Conservation (phyloP, 1,140 invertebrate species). For the Samia ricini region DNA sequence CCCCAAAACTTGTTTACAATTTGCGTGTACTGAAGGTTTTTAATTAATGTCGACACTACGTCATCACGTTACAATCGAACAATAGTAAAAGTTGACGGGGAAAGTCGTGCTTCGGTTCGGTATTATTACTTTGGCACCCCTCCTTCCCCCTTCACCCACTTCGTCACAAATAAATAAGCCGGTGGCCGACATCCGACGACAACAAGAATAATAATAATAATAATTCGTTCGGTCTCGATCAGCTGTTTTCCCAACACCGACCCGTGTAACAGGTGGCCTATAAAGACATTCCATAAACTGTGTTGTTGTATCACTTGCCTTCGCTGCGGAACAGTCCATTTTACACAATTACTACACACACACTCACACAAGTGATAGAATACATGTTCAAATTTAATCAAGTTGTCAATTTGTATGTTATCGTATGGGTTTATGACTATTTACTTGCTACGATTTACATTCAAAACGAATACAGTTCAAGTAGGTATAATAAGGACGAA, state of each 20-base stretch:
- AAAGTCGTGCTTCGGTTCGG: slow-evolving; percentile 39
- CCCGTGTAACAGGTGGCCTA: slow-evolving; percentile 76
- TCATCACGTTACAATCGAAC: slow-evolving; percentile 29
- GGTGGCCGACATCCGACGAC: slow-evolving; percentile 61
- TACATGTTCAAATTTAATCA: slow-evolving; percentile 12
- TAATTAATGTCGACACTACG: slow-evolving; percentile 7
- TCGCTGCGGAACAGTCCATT: slow-evolving; percentile 57
- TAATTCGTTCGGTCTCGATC: slow-evolving; percentile 70
- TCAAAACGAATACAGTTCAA: no score
- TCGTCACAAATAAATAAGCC: slow-evolving; percentile 63
- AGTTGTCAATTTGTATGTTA: neutral
- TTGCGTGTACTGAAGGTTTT: neutral
- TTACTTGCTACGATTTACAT: neutral
- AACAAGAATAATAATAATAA: slow-evolving; percentile 76
- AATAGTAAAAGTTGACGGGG: slow-evolving; percentile 38
- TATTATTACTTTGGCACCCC: slow-evolving; percentile 19
- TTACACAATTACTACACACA: slow-evolving; percentile 43
- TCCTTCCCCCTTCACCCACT: slow-evolving; percentile 27
- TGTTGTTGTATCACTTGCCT: slow-evolving; percentile 59
- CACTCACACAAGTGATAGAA: slow-evolving; percentile 21
- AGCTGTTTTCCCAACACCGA: slow-evolving; percentile 70
- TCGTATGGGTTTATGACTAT: neutral
- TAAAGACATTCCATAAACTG: slow-evolving; percentile 78
- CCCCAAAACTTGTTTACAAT: neutral
- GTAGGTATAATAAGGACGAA: no score